These are phyloP conservation scores for Grantiella picta DNA, from an alignment of 2,113 vertebrate genomes.

Conservation along the genomic window DNA sequence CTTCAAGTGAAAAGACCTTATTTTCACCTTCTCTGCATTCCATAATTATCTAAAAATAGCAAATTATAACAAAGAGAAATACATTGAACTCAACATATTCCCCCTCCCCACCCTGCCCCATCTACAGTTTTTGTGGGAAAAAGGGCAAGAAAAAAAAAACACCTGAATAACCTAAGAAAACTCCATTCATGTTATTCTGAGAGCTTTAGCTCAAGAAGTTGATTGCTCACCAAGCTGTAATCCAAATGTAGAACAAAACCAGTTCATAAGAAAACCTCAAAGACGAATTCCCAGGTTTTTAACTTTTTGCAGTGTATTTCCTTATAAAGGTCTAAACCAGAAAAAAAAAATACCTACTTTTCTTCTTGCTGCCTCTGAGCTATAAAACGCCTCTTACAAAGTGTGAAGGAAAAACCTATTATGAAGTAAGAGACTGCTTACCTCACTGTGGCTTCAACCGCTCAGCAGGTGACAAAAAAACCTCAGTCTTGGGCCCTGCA, in stretches of 20 bases:
- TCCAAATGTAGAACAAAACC: background rate
- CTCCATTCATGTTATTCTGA: background rate
- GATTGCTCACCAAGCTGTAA: background rate
- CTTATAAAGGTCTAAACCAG: background rate
- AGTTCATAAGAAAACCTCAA: background rate
- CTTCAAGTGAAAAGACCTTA: background rate
- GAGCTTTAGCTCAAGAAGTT: background rate
- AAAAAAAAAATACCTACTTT: background rate
- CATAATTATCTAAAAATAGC: background rate
- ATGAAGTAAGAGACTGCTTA: background rate
- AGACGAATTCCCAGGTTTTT: background rate
- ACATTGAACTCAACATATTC: background rate
- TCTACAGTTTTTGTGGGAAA: background rate
- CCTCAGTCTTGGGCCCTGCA: background rate
- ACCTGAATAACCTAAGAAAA: background rate
- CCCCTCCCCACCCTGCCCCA: rapidly evolving
- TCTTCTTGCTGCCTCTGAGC: background rate
- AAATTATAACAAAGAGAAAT: background rate
- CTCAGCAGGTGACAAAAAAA: background rate
- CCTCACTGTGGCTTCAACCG: background rate
- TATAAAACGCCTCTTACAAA: background rate
- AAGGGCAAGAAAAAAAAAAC: background rate
- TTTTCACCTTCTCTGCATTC: background rate
- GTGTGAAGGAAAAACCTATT: background rate
- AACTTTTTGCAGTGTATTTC: background rate